These are phyloP conservation scores for Zoanthus gigantus DNA, from an alignment of 92 coral and sea anemone genomes.

Conservation along the genomic window DNA sequence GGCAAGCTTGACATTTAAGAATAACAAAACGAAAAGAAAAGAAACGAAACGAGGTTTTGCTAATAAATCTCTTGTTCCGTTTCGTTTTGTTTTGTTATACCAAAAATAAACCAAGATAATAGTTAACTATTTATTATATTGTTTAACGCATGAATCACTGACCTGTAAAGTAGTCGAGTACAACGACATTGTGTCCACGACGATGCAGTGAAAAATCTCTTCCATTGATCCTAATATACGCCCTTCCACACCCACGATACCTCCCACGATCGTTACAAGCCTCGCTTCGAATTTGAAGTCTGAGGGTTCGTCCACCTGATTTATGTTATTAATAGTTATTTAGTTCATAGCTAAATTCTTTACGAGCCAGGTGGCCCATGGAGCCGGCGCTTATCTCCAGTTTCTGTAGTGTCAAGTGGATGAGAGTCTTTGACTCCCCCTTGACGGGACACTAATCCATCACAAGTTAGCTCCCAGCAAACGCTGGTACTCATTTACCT, in stretches of 20 bases:
- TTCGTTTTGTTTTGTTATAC: not conserved
- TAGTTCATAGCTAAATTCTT: not conserved
- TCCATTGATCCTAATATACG: constrained; percentile 37
- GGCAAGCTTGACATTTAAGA: too few species aligned
- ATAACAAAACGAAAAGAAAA: too few species aligned
- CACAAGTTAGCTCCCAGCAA: too few species aligned
- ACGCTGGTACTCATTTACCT: too few species aligned
- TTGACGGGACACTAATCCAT: too few species aligned
- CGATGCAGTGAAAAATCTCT: constrained; percentile 28
- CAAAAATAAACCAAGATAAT: not conserved
- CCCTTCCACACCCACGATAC: constrained; percentile 33
- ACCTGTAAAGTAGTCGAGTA: constrained; percentile 33
- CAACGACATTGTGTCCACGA: constrained; percentile 38
- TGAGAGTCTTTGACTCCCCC: too few species aligned
- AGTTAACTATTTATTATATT: too few species aligned
- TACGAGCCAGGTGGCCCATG: too few species aligned
- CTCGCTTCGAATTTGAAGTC: constrained; percentile 37
- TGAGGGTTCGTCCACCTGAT: constrained; percentile 34
- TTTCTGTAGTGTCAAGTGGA: too few species aligned
- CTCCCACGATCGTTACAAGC: constrained; percentile 40
- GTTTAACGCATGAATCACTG: not conserved
- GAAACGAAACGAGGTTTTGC: too few species aligned
- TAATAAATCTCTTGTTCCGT: not conserved
- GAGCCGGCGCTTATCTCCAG: too few species aligned
- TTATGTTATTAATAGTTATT: not conserved